phyloP scores from a whole-genome alignment of 2,797 vertebrate genomes.

The Orestias chungarensis region DNA sequence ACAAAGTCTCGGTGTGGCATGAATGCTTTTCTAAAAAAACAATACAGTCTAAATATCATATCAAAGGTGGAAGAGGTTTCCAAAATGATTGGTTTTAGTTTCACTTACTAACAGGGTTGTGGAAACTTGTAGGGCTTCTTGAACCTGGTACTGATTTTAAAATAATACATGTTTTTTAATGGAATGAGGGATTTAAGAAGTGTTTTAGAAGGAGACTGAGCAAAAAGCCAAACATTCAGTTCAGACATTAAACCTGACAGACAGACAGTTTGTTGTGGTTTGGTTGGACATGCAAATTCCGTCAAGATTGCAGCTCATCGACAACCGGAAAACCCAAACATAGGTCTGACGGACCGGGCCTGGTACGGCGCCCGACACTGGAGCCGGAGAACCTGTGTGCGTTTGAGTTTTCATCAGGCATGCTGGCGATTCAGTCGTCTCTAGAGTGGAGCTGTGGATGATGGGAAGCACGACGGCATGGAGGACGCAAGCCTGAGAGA shows the following conservation, averaged over 20 bases:
- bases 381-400: too few relatives aligned
- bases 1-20: too few relatives aligned
- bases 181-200: neutral
- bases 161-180: neutral
- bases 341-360: neutral
- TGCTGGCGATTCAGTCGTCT: slow-evolving; percentile 49
- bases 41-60: too few relatives aligned
- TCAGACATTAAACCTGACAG: neutral
- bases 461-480: slow-evolving; percentile 59
- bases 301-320: slow-evolving; percentile 27
- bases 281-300: neutral
- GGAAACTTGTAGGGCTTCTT: too few relatives aligned
- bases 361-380: too few relatives aligned
- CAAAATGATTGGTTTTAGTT: too few relatives aligned
- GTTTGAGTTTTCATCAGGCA: slow-evolving; percentile 49
- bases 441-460: slow-evolving; percentile 56
- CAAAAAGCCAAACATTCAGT: slow-evolving; percentile 35
- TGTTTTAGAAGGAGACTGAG: neutral
- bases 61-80: too few relatives aligned
- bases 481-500: slow-evolving; percentile 37
- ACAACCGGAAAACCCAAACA: slow-evolving; percentile 30
- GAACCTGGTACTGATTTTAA: neutral
- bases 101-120: too few relatives aligned
- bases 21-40: too few relatives aligned
- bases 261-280: slow-evolving; percentile 22